A percentile compares a stretch with the other conserved stretches of the same genome.
Conservation (phyloP, 2,113 vertebrate species). For the Mesocricetus auratus region DNA sequence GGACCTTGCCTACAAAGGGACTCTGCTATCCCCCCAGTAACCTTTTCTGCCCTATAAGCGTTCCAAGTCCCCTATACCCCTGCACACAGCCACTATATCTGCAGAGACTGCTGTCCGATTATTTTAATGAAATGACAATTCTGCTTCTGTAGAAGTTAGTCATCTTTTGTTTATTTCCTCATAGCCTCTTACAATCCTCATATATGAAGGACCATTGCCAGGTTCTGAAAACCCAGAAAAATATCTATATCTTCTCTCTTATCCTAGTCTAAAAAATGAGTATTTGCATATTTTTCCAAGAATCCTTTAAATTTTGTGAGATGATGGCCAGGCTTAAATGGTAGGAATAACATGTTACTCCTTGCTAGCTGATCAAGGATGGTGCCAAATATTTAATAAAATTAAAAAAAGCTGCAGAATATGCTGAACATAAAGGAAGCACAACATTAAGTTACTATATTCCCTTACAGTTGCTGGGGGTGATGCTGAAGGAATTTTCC, state of each 20-base stretch:
- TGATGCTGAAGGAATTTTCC: not conserved
- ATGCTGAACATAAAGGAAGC: not conserved
- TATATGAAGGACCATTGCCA: not conserved
- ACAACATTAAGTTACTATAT: not conserved
- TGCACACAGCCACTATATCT: not conserved
- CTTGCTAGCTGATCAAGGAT: not conserved
- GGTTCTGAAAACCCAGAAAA: not conserved
- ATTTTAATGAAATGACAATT: not conserved
- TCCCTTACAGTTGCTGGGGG: conserved; percentile 19
- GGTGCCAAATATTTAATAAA: not conserved
- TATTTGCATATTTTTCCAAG: not conserved
- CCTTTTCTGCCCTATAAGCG: not conserved
- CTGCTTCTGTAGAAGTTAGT: not conserved
- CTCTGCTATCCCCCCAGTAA: not conserved
- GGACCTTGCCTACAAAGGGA: not conserved
- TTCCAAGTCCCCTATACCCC: not conserved
- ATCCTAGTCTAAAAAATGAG: not conserved
- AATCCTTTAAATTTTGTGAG: not conserved
- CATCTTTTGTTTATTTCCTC: not conserved
- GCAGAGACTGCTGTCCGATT: not conserved
- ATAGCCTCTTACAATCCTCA: not conserved
- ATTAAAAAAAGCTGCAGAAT: not conserved
- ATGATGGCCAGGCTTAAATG: not conserved
- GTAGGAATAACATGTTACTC: not conserved
- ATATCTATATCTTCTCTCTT: not conserved